Evolutionary conservation across 1,140 invertebrate genomes (phyloP).

Genomic region (Scaptomyza pallida): DNA sequence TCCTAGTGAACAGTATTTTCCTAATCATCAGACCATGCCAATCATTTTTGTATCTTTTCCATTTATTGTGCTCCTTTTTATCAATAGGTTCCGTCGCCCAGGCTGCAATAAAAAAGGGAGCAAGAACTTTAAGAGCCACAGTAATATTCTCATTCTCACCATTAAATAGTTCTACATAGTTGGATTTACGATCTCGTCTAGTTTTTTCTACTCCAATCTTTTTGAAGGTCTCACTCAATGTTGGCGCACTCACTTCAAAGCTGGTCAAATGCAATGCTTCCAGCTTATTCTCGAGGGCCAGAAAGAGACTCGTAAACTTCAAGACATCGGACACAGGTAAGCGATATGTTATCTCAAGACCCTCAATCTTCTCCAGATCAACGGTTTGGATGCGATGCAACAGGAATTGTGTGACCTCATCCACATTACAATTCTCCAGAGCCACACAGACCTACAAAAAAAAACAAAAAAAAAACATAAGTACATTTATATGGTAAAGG

Average conservation of each 20-base stretch:
- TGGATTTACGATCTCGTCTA: neutral
- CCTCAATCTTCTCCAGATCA: neutral
- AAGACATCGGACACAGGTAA: conserved; percentile 17
- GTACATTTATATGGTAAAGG: conserved; percentile 68
- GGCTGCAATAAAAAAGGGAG: neutral
- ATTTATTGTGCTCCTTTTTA: neutral
- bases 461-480: too few relatives aligned
- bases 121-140: too few relatives aligned
- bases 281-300: conserved; percentile 25
- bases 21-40: conserved; percentile 36
- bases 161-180: neutral
- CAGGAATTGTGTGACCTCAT: conserved; percentile 39
- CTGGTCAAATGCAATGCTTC: conserved; percentile 85
- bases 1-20: conserved; percentile 19
- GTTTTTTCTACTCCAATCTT: conserved; percentile 14
- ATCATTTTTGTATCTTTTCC: conserved; percentile 12
- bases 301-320: conserved; percentile 25
- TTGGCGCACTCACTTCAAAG: conserved; percentile 95
- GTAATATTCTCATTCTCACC: neutral
- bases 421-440: conserved; percentile 18
- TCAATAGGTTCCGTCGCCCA: neutral
- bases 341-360: conserved; percentile 36
- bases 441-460: conserved; percentile 22
- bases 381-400: neutral
- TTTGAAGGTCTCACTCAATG: conserved; percentile 91